Evolutionary conservation across 2,797 vertebrate species (phyloP), one percentile per base, ranked within the genome.

Genomic region (Dryobates pubescens): DNA sequence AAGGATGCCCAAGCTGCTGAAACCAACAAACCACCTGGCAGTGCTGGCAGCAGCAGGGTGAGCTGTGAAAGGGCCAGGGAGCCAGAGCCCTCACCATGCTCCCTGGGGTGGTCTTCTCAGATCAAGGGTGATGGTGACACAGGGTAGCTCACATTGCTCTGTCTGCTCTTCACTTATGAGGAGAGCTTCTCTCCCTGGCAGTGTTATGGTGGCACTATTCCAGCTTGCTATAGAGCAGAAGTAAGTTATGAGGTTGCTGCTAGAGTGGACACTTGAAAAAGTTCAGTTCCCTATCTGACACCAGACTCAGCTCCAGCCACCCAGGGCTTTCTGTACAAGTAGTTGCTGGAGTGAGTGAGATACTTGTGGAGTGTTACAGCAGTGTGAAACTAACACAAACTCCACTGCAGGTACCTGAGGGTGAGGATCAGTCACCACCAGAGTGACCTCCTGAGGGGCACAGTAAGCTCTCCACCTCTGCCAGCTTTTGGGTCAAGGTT

Each of bases 71-170:
- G 22, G 1, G 11, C 70, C 56, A 2, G 1, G 4, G 61, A 19
- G 49, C 67, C 71, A 10, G 58, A 9, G 59, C 70, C 75, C 51
- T 3, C 13, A 6, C 56, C 15, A 4, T 2, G 0, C 73, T 68
- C 47, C 76, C 75, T 8, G 0, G 11, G 27, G 49, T 65, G 79
- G 83, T 38, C 79, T 41, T 4, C 57, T 22, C 26, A 0, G 51
- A 51, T 9, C 63, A 22, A 3, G 22, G 20, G 1, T 63, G 77
- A 26, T 1, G 32, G 74, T 17, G 69, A 36, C 64, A 24, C 17
- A 0, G 9, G 51, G 56, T 8, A 5, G n/a, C 38, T 43, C 13
- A 29, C 10, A 0, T 9, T 26, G 2, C 83, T 56, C 13, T 4
- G 18, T 13, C 58, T 57, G 72, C 34, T 19, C 9, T 26, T 8